Conservation (phyloP, 2,888 invertebrate species). For the Leucophenga maculata region DNA sequence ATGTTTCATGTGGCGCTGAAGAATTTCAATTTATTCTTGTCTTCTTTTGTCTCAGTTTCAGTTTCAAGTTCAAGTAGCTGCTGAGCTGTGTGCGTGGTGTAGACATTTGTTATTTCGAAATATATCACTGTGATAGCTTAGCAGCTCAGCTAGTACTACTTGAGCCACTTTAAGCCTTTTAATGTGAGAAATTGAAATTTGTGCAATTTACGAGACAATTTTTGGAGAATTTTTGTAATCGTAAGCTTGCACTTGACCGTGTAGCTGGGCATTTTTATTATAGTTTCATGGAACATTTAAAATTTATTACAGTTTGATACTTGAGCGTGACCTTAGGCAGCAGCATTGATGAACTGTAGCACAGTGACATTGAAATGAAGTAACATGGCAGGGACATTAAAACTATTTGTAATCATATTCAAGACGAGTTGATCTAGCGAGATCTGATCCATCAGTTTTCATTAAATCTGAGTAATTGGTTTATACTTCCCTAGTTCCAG, state of each 20-base stretch:
- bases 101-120: neutral
- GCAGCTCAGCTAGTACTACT: neutral
- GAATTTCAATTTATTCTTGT: slow-evolving; percentile 12
- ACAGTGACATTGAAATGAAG: too few species aligned
- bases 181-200: neutral
- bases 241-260: neutral
- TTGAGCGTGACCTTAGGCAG: too few species aligned
- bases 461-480: too few species aligned
- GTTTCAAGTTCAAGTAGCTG: slow-evolving; percentile 10
- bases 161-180: slow-evolving; percentile 16
- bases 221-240: neutral
- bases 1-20: slow-evolving; percentile 17
- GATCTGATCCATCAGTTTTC: too few species aligned
- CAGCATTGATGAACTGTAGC: too few species aligned
- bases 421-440: too few species aligned
- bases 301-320: too few species aligned
- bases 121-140: neutral
- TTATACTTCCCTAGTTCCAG: too few species aligned
- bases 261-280: neutral
- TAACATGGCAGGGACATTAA: too few species aligned
- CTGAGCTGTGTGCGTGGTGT: neutral
- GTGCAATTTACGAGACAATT: neutral
- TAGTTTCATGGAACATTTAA: too few species aligned
- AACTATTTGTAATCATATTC: too few species aligned
- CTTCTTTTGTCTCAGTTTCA: slow-evolving; percentile 4